These are phyloP conservation scores for Perizoma flavofasciatum DNA, from an alignment of 2,888 invertebrate species.

Conservation along the genomic window DNA sequence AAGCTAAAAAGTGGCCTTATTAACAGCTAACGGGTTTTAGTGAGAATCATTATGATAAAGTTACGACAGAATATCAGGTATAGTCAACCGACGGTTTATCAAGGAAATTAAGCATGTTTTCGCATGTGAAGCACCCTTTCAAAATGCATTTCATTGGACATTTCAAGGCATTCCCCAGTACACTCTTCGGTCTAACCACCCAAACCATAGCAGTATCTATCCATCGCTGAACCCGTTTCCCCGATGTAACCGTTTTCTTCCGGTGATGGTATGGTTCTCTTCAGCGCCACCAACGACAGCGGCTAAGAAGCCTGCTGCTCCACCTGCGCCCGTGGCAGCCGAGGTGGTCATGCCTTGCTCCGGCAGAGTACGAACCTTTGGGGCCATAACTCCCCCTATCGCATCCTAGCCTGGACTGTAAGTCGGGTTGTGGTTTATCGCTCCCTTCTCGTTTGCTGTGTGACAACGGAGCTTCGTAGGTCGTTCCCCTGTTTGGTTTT, in stretches of 20 bases:
- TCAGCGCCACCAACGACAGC: slow-evolving; percentile 46
- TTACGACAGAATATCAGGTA: slow-evolving; percentile 5
- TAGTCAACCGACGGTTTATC: slow-evolving; percentile 3
- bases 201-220: slow-evolving; percentile 7
- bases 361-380: slow-evolving; percentile 69
- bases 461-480: slow-evolving; percentile 22
- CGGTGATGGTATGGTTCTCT: slow-evolving; percentile 30
- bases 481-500: slow-evolving; percentile 25
- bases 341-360: slow-evolving; percentile 73
- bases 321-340: slow-evolving; percentile 59
- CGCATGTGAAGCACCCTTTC: slow-evolving; percentile 12
- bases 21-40: slow-evolving; percentile 17
- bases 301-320: slow-evolving; percentile 30
- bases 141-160: slow-evolving; percentile 12
- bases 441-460: slow-evolving; percentile 43
- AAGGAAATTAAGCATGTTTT: slow-evolving; percentile 18
- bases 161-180: slow-evolving; percentile 14
- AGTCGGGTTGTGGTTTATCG: slow-evolving; percentile 56
- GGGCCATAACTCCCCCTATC: slow-evolving; percentile 59
- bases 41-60: background rate
- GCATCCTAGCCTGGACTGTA: slow-evolving; percentile 63
- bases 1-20: slow-evolving; percentile 16
- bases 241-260: slow-evolving; percentile 5
- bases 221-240: slow-evolving; percentile 12
- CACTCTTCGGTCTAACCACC: slow-evolving; percentile 3